phyloP scores from a whole-genome alignment of 2,113 vertebrate species.

The Ailuropoda melanoleuca region DNA sequence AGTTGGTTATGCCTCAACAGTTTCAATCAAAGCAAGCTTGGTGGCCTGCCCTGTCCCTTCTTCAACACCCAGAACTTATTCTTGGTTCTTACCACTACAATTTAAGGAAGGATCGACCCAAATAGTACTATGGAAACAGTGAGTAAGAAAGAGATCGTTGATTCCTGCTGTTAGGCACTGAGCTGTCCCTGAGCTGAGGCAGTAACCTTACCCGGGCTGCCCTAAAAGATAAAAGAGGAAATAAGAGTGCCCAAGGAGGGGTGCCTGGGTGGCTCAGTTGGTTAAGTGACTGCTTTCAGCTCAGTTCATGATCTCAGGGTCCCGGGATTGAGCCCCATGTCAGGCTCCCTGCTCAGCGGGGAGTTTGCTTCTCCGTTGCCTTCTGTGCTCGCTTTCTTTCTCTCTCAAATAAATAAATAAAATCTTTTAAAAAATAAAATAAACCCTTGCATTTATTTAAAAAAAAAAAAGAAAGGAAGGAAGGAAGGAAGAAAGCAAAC shows the following conservation, averaged over 20 bases:
- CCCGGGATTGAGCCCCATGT: background rate
- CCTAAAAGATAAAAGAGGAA: background rate
- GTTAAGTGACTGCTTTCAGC: background rate
- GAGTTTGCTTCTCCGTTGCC: background rate
- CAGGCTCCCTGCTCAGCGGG: background rate
- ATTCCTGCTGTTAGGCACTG: background rate
- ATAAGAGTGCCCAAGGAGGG: background rate
- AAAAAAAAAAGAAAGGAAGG: background rate
- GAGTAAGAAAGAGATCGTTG: background rate
- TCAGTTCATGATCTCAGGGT: background rate
- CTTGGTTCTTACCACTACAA: background rate
- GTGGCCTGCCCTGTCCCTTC: background rate
- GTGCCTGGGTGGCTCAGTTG: background rate
- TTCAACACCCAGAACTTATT: background rate
- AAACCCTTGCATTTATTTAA: background rate
- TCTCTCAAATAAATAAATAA: background rate
- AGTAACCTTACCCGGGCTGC: background rate
- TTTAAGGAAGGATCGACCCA: background rate
- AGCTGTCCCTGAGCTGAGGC: background rate
- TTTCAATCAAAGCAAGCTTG: background rate
- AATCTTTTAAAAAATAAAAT: background rate
- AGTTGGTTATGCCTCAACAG: background rate
- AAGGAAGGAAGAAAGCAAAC: slow-evolving; percentile 4
- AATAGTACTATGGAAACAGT: background rate
- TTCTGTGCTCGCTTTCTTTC: background rate